Conservation (phyloP, 2,797 vertebrate species). For the Crenuchus spilurus region DNA sequence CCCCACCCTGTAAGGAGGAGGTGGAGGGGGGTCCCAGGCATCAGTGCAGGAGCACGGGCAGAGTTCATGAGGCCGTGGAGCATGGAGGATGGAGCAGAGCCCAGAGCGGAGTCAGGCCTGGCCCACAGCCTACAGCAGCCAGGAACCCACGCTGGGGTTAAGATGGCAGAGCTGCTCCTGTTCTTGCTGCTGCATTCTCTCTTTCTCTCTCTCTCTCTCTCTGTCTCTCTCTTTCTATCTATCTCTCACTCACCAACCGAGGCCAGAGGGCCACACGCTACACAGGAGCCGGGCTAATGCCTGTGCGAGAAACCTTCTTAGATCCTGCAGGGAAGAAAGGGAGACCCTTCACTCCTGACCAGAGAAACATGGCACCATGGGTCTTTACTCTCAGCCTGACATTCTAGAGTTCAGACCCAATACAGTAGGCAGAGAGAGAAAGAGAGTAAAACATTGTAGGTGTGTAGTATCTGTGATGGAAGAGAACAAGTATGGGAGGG, state of each 20-base stretch:
- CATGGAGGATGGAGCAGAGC: slow-evolving; percentile 64
- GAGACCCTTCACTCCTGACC: slow-evolving; percentile 22
- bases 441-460: slow-evolving; percentile 7
- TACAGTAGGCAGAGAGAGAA: slow-evolving; percentile 18
- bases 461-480: slow-evolving; percentile 23
- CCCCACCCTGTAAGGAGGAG: slow-evolving; percentile 71
- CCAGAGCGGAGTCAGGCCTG: slow-evolving; percentile 59
- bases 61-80: slow-evolving; percentile 68
- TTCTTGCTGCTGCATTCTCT: not conserved
- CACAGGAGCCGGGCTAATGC: slow-evolving; percentile 46
- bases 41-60: slow-evolving; percentile 66
- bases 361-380: slow-evolving; percentile 20
- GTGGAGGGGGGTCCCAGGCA: not conserved
- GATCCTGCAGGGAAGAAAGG: slow-evolving; percentile 22
- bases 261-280: slow-evolving; percentile 33
- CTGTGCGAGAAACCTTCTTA: slow-evolving; percentile 19
- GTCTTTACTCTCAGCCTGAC: slow-evolving; percentile 23
- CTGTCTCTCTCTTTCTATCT: slow-evolving; percentile 11
- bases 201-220: slow-evolving; percentile 8
- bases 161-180: slow-evolving; percentile 61
- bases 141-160: slow-evolving; percentile 67
- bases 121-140: slow-evolving; percentile 68
- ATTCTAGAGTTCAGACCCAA: slow-evolving; percentile 6
- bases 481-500: slow-evolving; percentile 25
- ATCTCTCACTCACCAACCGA: not conserved